Percentiles rank a stretch among this genome's conserved stretches.
These are phyloP conservation scores for Synanthedon vespiformis DNA, from an alignment of 2,888 invertebrate genomes.

Conservation along the genomic window DNA sequence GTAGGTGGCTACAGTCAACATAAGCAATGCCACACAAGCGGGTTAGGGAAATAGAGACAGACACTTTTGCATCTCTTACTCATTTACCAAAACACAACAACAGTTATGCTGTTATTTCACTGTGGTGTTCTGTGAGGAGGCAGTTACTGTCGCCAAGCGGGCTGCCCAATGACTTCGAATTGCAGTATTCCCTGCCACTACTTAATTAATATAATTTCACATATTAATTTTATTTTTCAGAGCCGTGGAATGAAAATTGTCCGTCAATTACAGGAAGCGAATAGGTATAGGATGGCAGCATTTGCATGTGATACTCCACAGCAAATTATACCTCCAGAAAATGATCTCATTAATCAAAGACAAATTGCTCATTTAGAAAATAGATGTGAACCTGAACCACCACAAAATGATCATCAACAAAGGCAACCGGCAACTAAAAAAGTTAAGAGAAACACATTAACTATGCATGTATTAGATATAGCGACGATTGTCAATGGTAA, in stretches of 20 bases:
- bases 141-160: too few relatives aligned
- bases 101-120: too few relatives aligned
- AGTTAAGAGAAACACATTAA: slow-evolving; percentile 76
- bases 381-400: slow-evolving; percentile 41
- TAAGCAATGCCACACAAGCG: too few relatives aligned
- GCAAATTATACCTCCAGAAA: slow-evolving; percentile 42
- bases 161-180: too few relatives aligned
- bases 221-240: slow-evolving; percentile 31
- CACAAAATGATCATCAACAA: slow-evolving; percentile 35
- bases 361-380: slow-evolving; percentile 57
- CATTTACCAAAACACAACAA: too few relatives aligned
- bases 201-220: not conserved
- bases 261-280: slow-evolving; percentile 60
- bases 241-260: slow-evolving; percentile 62
- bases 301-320: slow-evolving; percentile 56
- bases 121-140: too few relatives aligned
- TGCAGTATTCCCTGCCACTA: not conserved
- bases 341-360: slow-evolving; percentile 62
- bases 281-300: slow-evolving; percentile 65
- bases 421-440: slow-evolving; percentile 68
- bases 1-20: too few relatives aligned
- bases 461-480: slow-evolving; percentile 89
- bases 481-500: slow-evolving; percentile 75
- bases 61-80: too few relatives aligned
- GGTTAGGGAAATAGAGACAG: too few relatives aligned